Conservation (phyloP, 1,140 invertebrate species). For the Cephus cinctus region DNA sequence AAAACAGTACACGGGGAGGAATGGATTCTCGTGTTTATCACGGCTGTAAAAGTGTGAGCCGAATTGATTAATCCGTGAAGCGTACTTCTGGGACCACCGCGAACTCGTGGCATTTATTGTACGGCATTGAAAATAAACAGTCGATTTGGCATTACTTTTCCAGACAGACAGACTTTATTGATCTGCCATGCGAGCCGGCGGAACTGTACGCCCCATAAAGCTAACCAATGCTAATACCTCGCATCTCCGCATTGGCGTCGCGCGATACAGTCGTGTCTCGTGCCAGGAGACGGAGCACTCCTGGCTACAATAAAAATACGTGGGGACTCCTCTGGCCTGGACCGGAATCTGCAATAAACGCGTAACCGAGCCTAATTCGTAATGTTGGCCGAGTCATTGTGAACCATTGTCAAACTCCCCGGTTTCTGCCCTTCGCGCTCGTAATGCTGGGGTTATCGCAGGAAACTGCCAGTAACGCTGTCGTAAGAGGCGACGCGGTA, state of each 20-base stretch:
- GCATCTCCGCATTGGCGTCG: slow-evolving; percentile 49
- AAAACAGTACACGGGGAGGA: no score
- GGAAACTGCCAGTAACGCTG: slow-evolving; percentile 50
- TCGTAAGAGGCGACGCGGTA: slow-evolving; percentile 30
- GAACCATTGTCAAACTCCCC: slow-evolving; percentile 38
- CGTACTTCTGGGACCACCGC: neutral
- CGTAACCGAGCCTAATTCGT: slow-evolving; percentile 56
- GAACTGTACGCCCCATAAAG: slow-evolving; percentile 58
- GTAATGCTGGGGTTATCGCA: slow-evolving; percentile 43
- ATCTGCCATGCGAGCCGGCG: slow-evolving; percentile 45
- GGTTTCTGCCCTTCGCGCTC: slow-evolving; percentile 18
- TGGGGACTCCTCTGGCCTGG: slow-evolving; percentile 34
- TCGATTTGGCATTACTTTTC: slow-evolving; percentile 51
- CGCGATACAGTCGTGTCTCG: slow-evolving; percentile 19
- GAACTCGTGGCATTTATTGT: neutral
- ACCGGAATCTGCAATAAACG: slow-evolving; percentile 54
- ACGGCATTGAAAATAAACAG: slow-evolving; percentile 24
- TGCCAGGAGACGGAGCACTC: neutral
- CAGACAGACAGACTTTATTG: slow-evolving; percentile 52
- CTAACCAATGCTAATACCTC: slow-evolving; percentile 59
- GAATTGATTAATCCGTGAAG: no score
- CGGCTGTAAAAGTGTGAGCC: no score
- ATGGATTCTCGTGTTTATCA: no score
- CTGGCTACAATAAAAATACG: slow-evolving; percentile 17
- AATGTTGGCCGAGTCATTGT: slow-evolving; percentile 50